A percentile compares a stretch with the other conserved stretches of the same genome.
Conservation (phyloP, 2,113 vertebrate genomes). For the Hymenochirus boettgeri region DNA sequence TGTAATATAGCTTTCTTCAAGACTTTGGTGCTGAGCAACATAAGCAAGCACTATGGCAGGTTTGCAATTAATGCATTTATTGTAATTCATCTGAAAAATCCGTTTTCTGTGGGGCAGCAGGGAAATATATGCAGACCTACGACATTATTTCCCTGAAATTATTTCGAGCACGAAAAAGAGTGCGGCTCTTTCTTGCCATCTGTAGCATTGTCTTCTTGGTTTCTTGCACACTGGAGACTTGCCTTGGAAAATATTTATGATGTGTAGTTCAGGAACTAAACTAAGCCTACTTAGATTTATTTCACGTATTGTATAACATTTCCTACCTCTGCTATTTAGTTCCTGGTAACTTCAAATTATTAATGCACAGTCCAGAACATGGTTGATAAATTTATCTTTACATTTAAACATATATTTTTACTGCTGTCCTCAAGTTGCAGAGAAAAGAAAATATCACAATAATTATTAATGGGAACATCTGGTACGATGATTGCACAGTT, state of each 20-base stretch:
- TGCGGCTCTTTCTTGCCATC: constrained; percentile 43
- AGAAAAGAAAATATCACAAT: constrained; percentile 1
- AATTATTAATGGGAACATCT: constrained; percentile 27
- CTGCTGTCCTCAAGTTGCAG: constrained; percentile 36
- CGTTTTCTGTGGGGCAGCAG: constrained; percentile 11
- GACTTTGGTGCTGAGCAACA: constrained; percentile 8
- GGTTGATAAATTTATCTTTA: constrained; percentile 42
- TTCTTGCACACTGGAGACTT: constrained; percentile 40
- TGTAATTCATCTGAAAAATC: constrained; percentile 32
- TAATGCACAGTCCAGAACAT: constrained; percentile 9
- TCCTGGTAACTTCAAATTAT: constrained; percentile 33
- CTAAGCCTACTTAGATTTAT: constrained; percentile 36
- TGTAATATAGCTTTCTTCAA: background rate
- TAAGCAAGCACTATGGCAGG: constrained; percentile 14
- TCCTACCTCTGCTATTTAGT: constrained; percentile 24
- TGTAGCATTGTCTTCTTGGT: constrained; percentile 26
- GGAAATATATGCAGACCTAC: constrained; percentile 22
- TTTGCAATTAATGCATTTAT: constrained; percentile 28
- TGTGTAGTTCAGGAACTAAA: constrained; percentile 40
- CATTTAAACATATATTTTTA: constrained; percentile 38
- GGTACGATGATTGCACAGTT: constrained; percentile 1
- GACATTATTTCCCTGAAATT: constrained; percentile 44
- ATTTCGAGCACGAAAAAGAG: constrained; percentile 48
- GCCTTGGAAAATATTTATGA: constrained; percentile 47
- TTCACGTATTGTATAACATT: constrained; percentile 39